Evolutionary conservation across 2,113 vertebrate species (phyloP), one percentile per base, ranked within the genome.

Genomic region (Eolophus roseicapilla): DNA sequence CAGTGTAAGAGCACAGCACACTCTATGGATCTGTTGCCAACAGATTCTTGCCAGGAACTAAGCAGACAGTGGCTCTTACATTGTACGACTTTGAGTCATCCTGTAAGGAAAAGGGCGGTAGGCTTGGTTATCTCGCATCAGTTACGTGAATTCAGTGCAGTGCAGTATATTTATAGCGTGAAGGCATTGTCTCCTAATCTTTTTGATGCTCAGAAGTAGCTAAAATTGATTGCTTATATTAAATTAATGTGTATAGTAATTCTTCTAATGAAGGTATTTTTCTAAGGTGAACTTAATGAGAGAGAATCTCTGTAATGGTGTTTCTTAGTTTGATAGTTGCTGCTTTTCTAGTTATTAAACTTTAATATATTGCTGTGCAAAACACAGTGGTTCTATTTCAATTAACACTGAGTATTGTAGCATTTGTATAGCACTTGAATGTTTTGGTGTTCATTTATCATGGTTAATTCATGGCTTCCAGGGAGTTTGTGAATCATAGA

Each of bases 231-330:
- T 90, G 27, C 31, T 97, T 49, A 27, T 62, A 52, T 92, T 88
- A 86, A 96, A 97, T 95, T 96, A 96, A 95, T 63, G 31, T 90
- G 85, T 81, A 71, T 23, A 46, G 46, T 90, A 91, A 95, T 95
- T 96, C 91, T 90, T 95, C 65, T 92, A 81, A 77, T 92, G 37
- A 95, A 93, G 87, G 74, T 79, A 88, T 90, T 96, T 87, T 83
- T 88, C 79, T 94, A 52, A 96, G 95, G 43, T 86, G 35, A 71
- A 69, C 35, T 85, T 97, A 97, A 88, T 92, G 69, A 86, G 68
- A 93, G 88, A 84, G 37, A 94, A 95, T 94, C 46, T 60, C 81
- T 96, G 37, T 82, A 91, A 87, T 70, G 28, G 23, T 88, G 63
- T 49, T 73, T 82, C 57, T 95, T 96, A 94, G 73, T 95, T 93